Evolutionary conservation across 2,797 vertebrate genomes (phyloP).

Genomic region (Odontamblyopus lacepedii): DNA sequence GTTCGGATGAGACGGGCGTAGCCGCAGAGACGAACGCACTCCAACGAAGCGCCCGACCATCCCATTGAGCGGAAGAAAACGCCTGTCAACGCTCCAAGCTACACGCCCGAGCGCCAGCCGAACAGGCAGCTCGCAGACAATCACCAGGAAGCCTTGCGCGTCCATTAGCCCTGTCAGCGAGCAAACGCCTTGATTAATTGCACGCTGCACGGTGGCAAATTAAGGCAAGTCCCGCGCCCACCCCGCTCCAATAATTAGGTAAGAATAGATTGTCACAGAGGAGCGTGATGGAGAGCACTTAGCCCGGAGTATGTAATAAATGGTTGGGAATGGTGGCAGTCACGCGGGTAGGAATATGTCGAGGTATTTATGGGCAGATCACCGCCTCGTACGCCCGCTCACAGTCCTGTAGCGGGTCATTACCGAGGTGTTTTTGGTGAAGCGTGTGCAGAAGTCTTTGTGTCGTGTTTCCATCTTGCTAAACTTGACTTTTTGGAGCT

Average conservation of each 20-base stretch:
- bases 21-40: constrained; percentile 50
- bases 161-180: constrained; percentile 77
- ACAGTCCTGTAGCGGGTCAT: background rate
- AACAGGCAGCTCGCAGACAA: constrained; percentile 67
- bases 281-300: constrained; percentile 43
- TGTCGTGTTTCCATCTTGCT: background rate
- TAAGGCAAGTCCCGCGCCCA: constrained; percentile 65
- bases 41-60: constrained; percentile 15
- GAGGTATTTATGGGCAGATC: background rate
- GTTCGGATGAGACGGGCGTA: constrained; percentile 40
- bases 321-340: constrained; percentile 26
- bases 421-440: background rate
- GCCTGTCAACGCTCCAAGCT: constrained; percentile 54
- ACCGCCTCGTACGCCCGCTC: background rate
- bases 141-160: constrained; percentile 64
- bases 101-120: constrained; percentile 30
- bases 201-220: constrained; percentile 68
- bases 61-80: constrained; percentile 59
- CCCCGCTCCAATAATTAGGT: constrained; percentile 68
- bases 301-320: constrained; percentile 56
- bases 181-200: constrained; percentile 73
- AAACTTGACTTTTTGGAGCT: too few species aligned
- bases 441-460: background rate
- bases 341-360: background rate
- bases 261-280: constrained; percentile 68